Conservation (phyloP, 2,888 invertebrate genomes). For the Mylabris sibirica region DNA sequence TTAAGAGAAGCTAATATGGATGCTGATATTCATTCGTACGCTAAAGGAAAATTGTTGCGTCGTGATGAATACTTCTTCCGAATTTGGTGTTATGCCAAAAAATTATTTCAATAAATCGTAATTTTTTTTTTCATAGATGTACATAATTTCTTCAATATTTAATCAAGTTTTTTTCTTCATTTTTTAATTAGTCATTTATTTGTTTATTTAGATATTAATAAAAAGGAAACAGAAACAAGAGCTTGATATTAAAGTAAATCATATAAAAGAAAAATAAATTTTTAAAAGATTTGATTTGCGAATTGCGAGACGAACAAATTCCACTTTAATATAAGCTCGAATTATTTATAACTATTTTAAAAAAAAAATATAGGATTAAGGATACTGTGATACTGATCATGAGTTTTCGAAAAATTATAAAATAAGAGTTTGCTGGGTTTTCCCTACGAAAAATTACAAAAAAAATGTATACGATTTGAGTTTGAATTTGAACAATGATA, state of each 20-base stretch:
- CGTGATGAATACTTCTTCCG: slow-evolving; percentile 96
- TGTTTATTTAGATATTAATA: slow-evolving; percentile 28
- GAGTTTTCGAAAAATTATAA: slow-evolving; percentile 20
- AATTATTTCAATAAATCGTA: slow-evolving; percentile 76
- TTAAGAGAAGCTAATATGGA: slow-evolving; percentile 92
- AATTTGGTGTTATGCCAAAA: slow-evolving; percentile 87
- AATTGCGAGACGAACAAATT: slow-evolving; percentile 44
- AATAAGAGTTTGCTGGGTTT: slow-evolving; percentile 11
- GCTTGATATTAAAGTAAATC: slow-evolving; percentile 24
- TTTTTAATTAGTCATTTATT: slow-evolving; percentile 32
- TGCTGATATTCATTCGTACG: slow-evolving; percentile 89
- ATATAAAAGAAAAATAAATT: neutral
- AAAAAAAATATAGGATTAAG: slow-evolving; percentile 33
- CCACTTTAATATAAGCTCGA: slow-evolving; percentile 37
- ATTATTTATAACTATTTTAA: slow-evolving; percentile 18
- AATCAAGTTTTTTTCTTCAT: slow-evolving; percentile 15
- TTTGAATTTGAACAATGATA: slow-evolving; percentile 36
- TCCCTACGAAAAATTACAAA: slow-evolving; percentile 20
- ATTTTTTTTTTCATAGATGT: slow-evolving; percentile 41
- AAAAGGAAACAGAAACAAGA: slow-evolving; percentile 14
- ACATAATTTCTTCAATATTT: slow-evolving; percentile 40
- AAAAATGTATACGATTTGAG: slow-evolving; percentile 36
- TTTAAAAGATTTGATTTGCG: slow-evolving; percentile 35
- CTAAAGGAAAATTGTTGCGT: slow-evolving; percentile 82
- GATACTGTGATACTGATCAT: slow-evolving; percentile 52